Base-by-base conservation (phyloP, 2,888 invertebrate genomes). In the Chloroclysta siterata region DNA sequence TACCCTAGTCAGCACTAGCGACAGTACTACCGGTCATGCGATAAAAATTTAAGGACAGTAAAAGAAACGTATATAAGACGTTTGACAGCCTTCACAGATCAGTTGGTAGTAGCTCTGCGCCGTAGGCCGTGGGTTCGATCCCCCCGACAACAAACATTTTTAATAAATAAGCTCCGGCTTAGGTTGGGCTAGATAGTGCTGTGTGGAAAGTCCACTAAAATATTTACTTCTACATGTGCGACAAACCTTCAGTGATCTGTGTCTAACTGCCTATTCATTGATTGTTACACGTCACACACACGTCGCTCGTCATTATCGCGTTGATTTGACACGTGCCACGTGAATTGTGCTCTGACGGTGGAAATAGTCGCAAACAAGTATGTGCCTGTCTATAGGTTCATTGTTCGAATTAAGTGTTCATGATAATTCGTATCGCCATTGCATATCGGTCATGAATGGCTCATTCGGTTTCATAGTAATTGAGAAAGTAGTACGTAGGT, bases 271-370 rank as follows among this genome's bases (percentile, higher is more conserved):
- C 46, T 10, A 17, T 46, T 63, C 61, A 62, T 65, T 69, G 66
- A 61, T 8, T 14, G 15, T 44, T 15, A 11, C 15, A 17, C 56
- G 69, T 55, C 70, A 63, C 57, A 17, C 70, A 63, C 57, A 15
- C 64, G 67, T 58, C 67, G 47, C 60, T 55, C 64, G 62, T 68
- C 58, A 57, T 61, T 71, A 62, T 51, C 51, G 63, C 60, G 65
- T 71, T 71, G 67, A 68, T 68, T 69, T 71, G 71, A 71, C 68
- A 69, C 64, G 53, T 65, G 66, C 57, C 69, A 66, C 53, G 65
- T 66, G 42, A 50, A 53, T 53, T 60, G 66, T 39, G 63, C 46
- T 58, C 39, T 55, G 36, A 53, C 48, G 52, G 52, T 53, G 51
- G 53, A 65, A 56, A 58, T 57, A 54, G 61, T 51, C 60, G 58